Base-by-base conservation (phyloP, 1,140 invertebrate species). In the Ostrea edulis region DNA sequence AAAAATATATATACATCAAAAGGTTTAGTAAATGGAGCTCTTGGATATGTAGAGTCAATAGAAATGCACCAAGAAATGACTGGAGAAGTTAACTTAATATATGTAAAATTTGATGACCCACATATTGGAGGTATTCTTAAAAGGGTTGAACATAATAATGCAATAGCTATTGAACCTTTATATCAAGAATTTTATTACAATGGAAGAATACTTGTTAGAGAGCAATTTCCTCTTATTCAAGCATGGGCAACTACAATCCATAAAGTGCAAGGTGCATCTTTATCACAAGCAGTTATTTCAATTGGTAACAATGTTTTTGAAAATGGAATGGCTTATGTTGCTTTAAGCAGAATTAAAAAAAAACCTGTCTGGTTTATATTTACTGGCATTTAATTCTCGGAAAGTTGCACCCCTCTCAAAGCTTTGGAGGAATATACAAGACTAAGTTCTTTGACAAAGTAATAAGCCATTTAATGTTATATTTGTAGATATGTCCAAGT, bases 221-320 rank as follows among this genome's bases (percentile, higher is more conserved):
- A 71, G 20, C 90, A 89, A 22, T 91, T 89, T 83, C 87, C 90
- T 44, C 81, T 89, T 25, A 85, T 54, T 44, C 55, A 87, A 71
- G 86, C 85, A n/a, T 88, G 89, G 87, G 85, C 89, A 17, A 84
- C 77, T 71, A 90, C 89, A 58, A 86, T 90, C 55, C 87, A 90
- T 86, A 89, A 90, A 85, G 82, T 90, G 14, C 87, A 55, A 89
- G 88, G 87, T 87, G 0, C 58, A 55, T 89, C 87, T 52, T 82
- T 90, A 58, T 25, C 86, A 71, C 51, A 65, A 51, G 68, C 84
- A 81, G 82, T 54, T 20, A 44, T 88, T 71, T 86, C 86, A 77
- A 35, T 90, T 14, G 89, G 84, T 17, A 3, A 22, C 25, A 84
- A 71, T 55, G 68, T 86, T 20, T 90, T 90, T 90, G 86, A 87